Evolutionary conservation across 2,797 vertebrate genomes (phyloP).

Genomic region (Psittacula derbiana): DNA sequence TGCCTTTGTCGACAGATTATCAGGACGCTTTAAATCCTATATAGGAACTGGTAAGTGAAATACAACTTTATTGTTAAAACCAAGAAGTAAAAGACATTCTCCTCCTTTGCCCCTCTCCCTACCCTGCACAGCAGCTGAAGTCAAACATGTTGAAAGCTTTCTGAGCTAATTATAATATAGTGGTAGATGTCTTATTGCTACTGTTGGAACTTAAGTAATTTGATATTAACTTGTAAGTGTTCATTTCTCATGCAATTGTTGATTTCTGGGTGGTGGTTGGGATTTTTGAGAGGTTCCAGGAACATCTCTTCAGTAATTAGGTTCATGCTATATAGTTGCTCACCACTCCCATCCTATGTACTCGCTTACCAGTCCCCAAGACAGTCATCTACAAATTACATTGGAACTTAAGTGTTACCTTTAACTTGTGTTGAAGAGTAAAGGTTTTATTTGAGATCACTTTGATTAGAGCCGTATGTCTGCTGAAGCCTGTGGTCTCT

Average conservation of each 20-base stretch:
- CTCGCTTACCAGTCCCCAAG: neutral
- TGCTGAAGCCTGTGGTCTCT: neutral
- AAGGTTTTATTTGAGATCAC: neutral
- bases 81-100: neutral
- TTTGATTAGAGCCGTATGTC: neutral
- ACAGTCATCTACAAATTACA: neutral
- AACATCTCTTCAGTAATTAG: neutral
- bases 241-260: neutral
- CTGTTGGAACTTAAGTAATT: neutral
- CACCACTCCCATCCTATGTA: neutral
- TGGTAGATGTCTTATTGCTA: neutral
- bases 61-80: neutral
- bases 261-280: neutral
- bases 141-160: neutral
- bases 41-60: slow-evolving; percentile 86
- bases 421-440: neutral
- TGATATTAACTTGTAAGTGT: neutral
- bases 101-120: rapidly evolving
- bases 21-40: slow-evolving; percentile 89
- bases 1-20: slow-evolving; percentile 88
- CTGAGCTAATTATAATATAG: neutral
- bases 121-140: rapidly evolving
- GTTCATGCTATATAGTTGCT: neutral
- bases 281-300: neutral
- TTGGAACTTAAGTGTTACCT: neutral